Percentiles rank a stretch among this genome's conserved stretches.
phyloP scores from a whole-genome alignment of 2,797 vertebrate species.

The Psittacula echo region DNA sequence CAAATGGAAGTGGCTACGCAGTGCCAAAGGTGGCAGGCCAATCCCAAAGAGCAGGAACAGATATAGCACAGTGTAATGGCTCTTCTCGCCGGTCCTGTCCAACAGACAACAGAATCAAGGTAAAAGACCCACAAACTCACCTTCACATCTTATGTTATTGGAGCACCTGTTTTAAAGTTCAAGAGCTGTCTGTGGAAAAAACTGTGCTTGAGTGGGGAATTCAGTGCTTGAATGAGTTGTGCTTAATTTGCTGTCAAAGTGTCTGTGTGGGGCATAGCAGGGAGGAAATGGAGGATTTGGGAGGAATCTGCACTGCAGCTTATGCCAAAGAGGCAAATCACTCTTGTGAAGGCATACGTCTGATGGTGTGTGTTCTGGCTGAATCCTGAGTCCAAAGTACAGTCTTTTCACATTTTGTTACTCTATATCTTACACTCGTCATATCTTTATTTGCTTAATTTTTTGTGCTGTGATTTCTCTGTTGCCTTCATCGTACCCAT shows the following conservation, averaged over 20 bases:
- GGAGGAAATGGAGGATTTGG: neutral
- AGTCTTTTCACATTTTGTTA: neutral
- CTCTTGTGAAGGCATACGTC: neutral
- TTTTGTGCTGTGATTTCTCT: neutral
- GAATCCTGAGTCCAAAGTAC: neutral
- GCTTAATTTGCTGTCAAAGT: neutral
- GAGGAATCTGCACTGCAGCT: neutral
- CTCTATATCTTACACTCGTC: neutral
- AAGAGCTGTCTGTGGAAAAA: neutral
- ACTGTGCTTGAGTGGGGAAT: neutral
- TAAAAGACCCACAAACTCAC: neutral
- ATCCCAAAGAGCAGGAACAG: slow-evolving; percentile 20
- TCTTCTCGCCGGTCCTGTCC: slow-evolving; percentile 29
- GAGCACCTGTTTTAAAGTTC: neutral
- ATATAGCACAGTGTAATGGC: slow-evolving; percentile 53
- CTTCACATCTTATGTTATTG: neutral
- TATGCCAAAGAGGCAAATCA: neutral
- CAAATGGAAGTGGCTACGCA: slow-evolving; percentile 55
- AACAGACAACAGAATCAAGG: slow-evolving; percentile 67
- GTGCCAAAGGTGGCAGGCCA: neutral
- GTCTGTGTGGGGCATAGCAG: neutral
- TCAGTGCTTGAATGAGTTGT: neutral
- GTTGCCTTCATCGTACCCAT: neutral
- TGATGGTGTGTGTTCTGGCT: neutral
- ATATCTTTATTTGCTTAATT: neutral